Conservation (phyloP, 2,888 invertebrate genomes). For the Cephonodes hylas region DNA sequence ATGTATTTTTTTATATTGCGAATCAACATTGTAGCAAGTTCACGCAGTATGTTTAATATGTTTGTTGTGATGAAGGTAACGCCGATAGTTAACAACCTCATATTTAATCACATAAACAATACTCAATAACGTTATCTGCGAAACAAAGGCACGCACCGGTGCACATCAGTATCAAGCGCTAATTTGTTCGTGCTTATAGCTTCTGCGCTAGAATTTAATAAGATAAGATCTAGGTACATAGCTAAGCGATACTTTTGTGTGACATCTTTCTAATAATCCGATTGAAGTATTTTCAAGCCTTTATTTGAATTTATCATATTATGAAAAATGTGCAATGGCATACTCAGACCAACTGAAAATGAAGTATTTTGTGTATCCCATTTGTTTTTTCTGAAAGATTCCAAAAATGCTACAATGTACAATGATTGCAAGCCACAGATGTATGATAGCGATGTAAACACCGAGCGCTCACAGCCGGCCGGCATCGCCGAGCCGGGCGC, state of each 20-base stretch:
- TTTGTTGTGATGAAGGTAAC: conserved; percentile 42
- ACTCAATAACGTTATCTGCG: conserved; percentile 42
- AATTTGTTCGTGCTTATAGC: neutral
- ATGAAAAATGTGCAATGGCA: too few species aligned
- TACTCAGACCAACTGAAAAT: neutral
- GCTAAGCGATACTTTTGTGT: too few species aligned
- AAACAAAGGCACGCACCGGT: conserved; percentile 36
- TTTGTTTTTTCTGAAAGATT: neutral
- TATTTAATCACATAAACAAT: conserved; percentile 42
- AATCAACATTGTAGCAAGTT: neutral
- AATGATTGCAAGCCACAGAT: neutral
- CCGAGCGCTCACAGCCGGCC: conserved; percentile 20
- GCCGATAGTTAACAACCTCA: conserved; percentile 44
- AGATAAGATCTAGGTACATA: too few species aligned
- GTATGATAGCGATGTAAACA: conserved; percentile 9
- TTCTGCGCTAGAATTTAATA: neutral
- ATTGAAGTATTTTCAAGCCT: neutral
- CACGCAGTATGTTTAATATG: conserved; percentile 22
- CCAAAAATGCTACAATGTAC: neutral
- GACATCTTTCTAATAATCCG: too few species aligned
- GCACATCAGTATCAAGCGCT: conserved; percentile 14
- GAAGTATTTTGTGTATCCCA: neutral
- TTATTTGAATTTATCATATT: too few species aligned
- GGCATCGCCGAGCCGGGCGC: conserved; percentile 24
- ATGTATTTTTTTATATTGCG: neutral